A percentile compares a stretch with the other conserved stretches of the same genome.
phyloP scores from a whole-genome alignment of 2,888 invertebrate species.

The Bombyx huttoni region DNA sequence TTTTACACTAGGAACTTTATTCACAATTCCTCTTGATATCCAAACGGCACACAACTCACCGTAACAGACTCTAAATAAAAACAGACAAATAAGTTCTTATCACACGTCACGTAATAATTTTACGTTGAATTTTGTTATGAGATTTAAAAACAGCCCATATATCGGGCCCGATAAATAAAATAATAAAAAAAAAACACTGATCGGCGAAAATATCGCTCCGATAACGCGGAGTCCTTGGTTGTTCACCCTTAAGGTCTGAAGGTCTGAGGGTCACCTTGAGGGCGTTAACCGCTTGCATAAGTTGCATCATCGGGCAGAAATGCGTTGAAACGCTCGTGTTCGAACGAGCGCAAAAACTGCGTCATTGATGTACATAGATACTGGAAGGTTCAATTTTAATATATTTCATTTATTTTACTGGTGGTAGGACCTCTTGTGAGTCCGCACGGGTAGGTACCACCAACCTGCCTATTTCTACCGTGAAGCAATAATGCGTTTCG shows the following conservation, averaged over 20 bases:
- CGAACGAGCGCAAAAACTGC: constrained; percentile 7
- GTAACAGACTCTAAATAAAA: no score
- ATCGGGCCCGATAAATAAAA: not conserved
- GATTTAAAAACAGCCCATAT: not conserved
- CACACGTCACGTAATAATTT: no score
- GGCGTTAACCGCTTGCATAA: constrained; percentile 44
- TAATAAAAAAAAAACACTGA: not conserved
- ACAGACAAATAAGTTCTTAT: no score
- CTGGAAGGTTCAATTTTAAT: no score
- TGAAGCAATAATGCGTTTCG: no score
- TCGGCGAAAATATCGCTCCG: not conserved
- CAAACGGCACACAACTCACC: no score
- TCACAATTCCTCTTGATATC: no score
- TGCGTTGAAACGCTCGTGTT: constrained; percentile 18
- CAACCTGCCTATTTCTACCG: no score
- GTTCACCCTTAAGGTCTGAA: constrained; percentile 12
- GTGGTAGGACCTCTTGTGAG: no score
- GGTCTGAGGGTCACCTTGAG: constrained; percentile 15
- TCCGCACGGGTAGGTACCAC: no score
- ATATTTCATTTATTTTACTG: no score
- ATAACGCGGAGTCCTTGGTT: constrained; percentile 9
- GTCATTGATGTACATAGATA: not conserved
- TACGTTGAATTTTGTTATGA: not conserved
- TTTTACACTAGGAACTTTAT: no score
- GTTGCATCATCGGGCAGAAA: constrained; percentile 47